Evolutionary conservation across 2,797 vertebrate species (phyloP).

Genomic region (Menidia menidia): DNA sequence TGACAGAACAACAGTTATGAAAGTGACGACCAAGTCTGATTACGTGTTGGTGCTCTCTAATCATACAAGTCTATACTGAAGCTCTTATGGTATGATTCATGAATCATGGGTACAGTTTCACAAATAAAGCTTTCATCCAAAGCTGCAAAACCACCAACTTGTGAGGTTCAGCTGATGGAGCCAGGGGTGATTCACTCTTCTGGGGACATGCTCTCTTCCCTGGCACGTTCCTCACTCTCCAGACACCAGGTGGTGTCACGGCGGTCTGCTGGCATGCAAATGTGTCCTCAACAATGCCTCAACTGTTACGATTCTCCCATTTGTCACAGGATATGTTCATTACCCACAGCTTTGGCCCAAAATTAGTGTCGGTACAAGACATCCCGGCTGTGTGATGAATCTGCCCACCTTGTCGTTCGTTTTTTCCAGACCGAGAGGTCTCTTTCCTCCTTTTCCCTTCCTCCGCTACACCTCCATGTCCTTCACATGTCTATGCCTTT

Average conservation of each 20-base stretch:
- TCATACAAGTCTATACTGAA: slow-evolving; percentile 40
- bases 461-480: slow-evolving; percentile 63
- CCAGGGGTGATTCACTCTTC: slow-evolving; percentile 49
- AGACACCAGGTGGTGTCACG: slow-evolving; percentile 84
- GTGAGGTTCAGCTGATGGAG: slow-evolving; percentile 20
- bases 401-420: slow-evolving; percentile 66
- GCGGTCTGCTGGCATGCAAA: slow-evolving; percentile 82
- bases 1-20: slow-evolving; percentile 42
- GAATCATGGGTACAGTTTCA: slow-evolving; percentile 39
- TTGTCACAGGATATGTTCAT: slow-evolving; percentile 85
- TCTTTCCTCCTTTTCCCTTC: slow-evolving; percentile 42
- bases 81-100: slow-evolving; percentile 36
- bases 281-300: slow-evolving; percentile 74
- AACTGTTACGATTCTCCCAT: slow-evolving; percentile 75
- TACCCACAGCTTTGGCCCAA: slow-evolving; percentile 82
- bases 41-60: slow-evolving; percentile 45
- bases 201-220: slow-evolving; percentile 56
- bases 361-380: slow-evolving; percentile 85
- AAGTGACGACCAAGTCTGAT: slow-evolving; percentile 42
- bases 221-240: slow-evolving; percentile 63
- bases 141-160: slow-evolving; percentile 28
- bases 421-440: slow-evolving; percentile 67
- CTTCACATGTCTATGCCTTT: slow-evolving; percentile 76
- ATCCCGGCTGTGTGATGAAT: slow-evolving; percentile 81
- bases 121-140: slow-evolving; percentile 28